Base-by-base conservation (phyloP, 2,888 invertebrate species). In the Hirtodrosophila duncani region DNA sequence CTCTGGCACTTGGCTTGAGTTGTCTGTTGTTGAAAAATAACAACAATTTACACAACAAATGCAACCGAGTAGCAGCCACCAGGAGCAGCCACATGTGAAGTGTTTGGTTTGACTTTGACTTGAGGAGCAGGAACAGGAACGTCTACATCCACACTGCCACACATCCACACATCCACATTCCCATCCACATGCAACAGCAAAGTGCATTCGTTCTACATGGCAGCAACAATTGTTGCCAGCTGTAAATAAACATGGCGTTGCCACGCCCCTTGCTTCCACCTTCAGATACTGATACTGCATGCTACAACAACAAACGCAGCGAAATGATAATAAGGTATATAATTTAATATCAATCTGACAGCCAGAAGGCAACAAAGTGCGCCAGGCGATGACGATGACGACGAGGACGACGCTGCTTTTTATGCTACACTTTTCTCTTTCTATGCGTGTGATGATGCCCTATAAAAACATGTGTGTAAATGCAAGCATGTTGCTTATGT, bases 301-400 rank as follows among this genome's bases (percentile, higher is more conserved):
- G 8, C 13, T n/a, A 38, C 26, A 18, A 11, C 33, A 33, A 33
- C 33, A 41, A 29, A 49, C 58, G 45, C 62, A 53, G 33, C 55
- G 46, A 68, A 78, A 82, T 84, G 84, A 82, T 84, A 84, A 83
- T 84, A 83, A 83, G 85, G 81, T 81, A 83, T 84, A 84, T 84
- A 84, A 84, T 83, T 83, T 84, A 83, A 84, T 84, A 83, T 83
- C 80, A 82, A 82, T 82, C 82, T 82, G 77, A 82, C 61, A 71
- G 68, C 64, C 77, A 65, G 63, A 62, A 71, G 81, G 77, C 65
- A 68, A 74, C 64, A 68, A 66, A 74, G 65, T 72, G 78, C 71
- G 51, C 55, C 56, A 31, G 45, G 63, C 49, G 65, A 49, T 56
- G 58, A 53, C 59, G 61, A 55, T 45, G 59, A 41, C 41, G 42